These are phyloP conservation scores for Drosophila anomelani DNA, from an alignment of 2,888 invertebrate species.

Conservation along the genomic window DNA sequence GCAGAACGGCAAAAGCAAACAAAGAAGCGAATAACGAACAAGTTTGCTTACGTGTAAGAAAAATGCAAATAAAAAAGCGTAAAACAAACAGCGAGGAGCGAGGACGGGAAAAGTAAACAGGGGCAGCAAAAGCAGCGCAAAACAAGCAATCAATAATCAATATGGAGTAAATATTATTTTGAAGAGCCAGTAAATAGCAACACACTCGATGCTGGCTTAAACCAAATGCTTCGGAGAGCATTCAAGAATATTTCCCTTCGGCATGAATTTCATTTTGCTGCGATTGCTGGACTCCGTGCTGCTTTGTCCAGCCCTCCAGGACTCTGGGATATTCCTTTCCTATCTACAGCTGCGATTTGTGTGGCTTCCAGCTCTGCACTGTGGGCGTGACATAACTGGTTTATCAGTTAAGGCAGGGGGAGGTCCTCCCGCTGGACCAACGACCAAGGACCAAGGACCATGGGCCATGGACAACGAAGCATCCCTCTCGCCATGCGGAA, in stretches of 20 bases:
- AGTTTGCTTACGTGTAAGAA: slow-evolving; percentile 32
- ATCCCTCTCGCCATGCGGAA: slow-evolving; percentile 39
- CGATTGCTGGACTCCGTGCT: slow-evolving; percentile 17
- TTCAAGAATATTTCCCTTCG: slow-evolving; percentile 14
- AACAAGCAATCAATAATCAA: slow-evolving; percentile 43
- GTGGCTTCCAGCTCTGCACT: background rate
- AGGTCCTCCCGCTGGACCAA: slow-evolving; percentile 1
- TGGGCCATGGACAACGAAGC: background rate
- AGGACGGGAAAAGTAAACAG: slow-evolving; percentile 32
- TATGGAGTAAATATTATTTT: slow-evolving; percentile 38
- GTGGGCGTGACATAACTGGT: slow-evolving; percentile 40
- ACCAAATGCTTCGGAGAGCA: slow-evolving; percentile 44
- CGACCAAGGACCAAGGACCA: background rate
- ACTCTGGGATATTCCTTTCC: background rate
- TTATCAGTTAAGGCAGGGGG: slow-evolving; percentile 12
- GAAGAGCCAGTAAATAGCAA: slow-evolving; percentile 24
- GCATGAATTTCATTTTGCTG: slow-evolving; percentile 36
- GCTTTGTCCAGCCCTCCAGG: background rate
- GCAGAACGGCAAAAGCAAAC: slow-evolving; percentile 28
- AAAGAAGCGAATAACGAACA: slow-evolving; percentile 18
- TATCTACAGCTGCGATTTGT: slow-evolving; percentile 5
- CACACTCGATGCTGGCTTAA: slow-evolving; percentile 40
- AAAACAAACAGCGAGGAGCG: slow-evolving; percentile 20
- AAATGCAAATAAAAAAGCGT: slow-evolving; percentile 38
- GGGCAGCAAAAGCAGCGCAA: slow-evolving; percentile 8